Evolutionary conservation across 2,797 vertebrate species (phyloP).

Genomic region (Smutsia temminckii): DNA sequence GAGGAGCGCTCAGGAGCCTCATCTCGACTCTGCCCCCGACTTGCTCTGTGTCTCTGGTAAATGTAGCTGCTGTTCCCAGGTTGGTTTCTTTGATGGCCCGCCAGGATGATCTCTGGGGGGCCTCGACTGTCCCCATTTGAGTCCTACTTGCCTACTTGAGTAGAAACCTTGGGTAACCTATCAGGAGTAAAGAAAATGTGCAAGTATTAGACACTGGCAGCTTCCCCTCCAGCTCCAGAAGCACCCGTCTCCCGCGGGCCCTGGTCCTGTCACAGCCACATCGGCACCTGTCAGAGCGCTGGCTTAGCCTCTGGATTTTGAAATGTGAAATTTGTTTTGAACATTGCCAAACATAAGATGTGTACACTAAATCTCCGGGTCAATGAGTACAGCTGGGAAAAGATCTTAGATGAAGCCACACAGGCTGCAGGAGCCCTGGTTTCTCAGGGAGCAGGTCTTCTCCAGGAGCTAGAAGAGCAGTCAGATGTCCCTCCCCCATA

Average conservation of each 20-base stretch:
- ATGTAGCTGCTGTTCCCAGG: neutral
- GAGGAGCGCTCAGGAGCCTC: accelerated
- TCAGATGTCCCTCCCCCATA: neutral
- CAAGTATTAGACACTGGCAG: neutral
- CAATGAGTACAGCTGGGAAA: neutral
- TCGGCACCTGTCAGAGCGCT: neutral
- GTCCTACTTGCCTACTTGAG: neutral
- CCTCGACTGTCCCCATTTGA: neutral
- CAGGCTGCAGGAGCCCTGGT: neutral
- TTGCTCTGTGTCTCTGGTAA: neutral
- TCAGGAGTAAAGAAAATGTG: neutral
- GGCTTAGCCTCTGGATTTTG: neutral
- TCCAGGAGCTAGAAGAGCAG: neutral
- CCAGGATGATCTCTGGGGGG: neutral
- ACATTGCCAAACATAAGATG: neutral
- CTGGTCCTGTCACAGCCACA: neutral
- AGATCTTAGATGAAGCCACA: neutral
- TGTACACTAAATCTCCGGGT: neutral
- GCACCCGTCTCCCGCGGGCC: accelerated
- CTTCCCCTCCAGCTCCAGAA: neutral
- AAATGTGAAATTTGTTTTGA: neutral
- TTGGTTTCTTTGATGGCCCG: neutral
- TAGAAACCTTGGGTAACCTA: neutral
- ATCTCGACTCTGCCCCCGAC: neutral
- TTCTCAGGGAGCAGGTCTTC: neutral